Evolutionary conservation across 2,888 invertebrate genomes (phyloP).

Genomic region (Strigamia crassipes): DNA sequence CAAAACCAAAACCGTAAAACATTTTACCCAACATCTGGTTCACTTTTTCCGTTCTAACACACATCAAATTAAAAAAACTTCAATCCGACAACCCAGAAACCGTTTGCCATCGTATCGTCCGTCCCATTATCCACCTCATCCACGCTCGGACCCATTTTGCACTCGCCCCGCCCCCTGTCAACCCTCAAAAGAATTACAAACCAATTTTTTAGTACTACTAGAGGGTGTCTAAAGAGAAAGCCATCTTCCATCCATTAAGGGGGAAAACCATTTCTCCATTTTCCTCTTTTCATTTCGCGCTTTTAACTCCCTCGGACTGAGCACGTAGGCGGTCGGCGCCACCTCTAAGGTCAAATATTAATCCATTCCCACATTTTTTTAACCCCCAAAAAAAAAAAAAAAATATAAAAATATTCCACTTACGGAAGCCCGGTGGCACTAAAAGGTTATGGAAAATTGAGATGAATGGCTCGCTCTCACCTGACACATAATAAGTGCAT

Average conservation of each 20-base stretch:
- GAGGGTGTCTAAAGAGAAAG: conserved; percentile 1
- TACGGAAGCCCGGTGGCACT: background rate
- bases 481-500: conserved; percentile 7
- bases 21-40: too few relatives aligned
- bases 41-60: too few relatives aligned
- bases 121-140: background rate
- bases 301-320: background rate
- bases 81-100: too few relatives aligned
- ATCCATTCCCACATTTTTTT: background rate
- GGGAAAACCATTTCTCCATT: background rate
- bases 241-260: conserved; percentile 2
- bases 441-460: too few relatives aligned
- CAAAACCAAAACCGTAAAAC: too few relatives aligned
- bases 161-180: background rate
- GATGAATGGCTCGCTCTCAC: background rate
- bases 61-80: too few relatives aligned
- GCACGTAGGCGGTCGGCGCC: background rate
- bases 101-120: too few relatives aligned
- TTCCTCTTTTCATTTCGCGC: background rate
- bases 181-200: background rate
- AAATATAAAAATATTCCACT: background rate
- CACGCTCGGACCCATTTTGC: background rate
- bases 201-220: background rate
- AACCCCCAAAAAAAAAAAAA: too few relatives aligned
- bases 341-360: background rate